Evolutionary conservation across 2,113 vertebrate genomes (phyloP).

Genomic region (Oophaga pumilio): DNA sequence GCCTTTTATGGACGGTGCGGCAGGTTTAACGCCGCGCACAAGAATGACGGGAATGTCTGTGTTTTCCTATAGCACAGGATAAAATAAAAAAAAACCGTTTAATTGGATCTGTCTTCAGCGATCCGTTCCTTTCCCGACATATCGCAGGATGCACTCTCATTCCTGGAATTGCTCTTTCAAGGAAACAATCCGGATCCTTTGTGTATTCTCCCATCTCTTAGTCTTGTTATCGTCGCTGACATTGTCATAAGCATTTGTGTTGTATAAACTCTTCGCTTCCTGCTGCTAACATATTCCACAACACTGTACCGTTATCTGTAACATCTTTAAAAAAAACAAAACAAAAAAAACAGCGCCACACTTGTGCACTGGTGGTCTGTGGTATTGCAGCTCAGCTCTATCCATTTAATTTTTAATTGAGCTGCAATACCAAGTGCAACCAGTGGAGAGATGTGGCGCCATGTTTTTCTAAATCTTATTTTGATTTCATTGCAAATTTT

Average conservation of each 20-base stretch:
- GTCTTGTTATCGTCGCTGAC: not conserved
- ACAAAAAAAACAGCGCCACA: not conserved
- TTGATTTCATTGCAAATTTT: not conserved
- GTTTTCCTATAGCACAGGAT: constrained; percentile 57
- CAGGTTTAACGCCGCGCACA: constrained; percentile 41
- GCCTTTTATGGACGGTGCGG: constrained; percentile 66
- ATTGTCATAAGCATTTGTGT: not conserved
- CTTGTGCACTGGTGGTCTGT: not conserved
- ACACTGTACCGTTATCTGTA: not conserved
- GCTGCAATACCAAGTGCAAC: not conserved
- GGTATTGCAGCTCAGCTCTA: not conserved
- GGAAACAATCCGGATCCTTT: constrained; percentile 33
- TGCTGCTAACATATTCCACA: not conserved
- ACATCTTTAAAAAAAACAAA: too few species aligned
- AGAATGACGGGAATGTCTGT: constrained; percentile 68
- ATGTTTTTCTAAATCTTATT: too few species aligned
- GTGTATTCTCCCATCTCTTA: not conserved
- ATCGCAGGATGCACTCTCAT: constrained; percentile 49
- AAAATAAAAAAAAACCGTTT: constrained; percentile 24
- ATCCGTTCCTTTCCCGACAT: constrained; percentile 31
- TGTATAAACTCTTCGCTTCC: not conserved
- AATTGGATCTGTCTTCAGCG: constrained; percentile 38
- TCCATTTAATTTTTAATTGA: not conserved
- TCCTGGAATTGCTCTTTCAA: constrained; percentile 39
- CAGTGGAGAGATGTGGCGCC: not conserved